phyloP scores from a whole-genome alignment of 2,888 invertebrate genomes.

The Drosophila bunnanda region DNA sequence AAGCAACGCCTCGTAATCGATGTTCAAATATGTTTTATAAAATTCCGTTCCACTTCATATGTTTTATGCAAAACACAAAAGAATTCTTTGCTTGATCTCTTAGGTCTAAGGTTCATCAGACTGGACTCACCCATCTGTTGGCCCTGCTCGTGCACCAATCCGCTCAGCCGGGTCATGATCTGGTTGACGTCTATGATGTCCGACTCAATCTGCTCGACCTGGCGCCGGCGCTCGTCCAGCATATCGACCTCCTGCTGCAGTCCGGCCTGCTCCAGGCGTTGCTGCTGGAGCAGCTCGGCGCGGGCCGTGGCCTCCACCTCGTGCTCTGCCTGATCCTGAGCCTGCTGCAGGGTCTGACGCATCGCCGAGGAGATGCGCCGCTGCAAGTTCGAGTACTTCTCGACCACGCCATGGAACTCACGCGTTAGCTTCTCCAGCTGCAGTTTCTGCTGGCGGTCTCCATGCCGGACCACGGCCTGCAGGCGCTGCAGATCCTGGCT shows the following conservation, averaged over 20 bases:
- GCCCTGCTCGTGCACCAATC: constrained; percentile 90
- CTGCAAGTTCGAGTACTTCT: constrained; percentile 91
- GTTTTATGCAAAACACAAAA: background rate
- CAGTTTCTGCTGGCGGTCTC: constrained; percentile 92
- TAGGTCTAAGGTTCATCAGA: background rate
- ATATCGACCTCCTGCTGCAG: constrained; percentile 92
- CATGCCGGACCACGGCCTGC: constrained; percentile 89
- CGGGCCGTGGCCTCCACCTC: constrained; percentile 71
- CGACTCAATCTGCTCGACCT: constrained; percentile 92
- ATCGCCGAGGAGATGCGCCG: constrained; percentile 89
- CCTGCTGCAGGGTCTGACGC: constrained; percentile 85
- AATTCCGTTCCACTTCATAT: background rate
- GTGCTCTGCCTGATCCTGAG: constrained; percentile 83
- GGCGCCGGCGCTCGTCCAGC: constrained; percentile 91
- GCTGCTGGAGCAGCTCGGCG: constrained; percentile 82
- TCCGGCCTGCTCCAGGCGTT: constrained; percentile 74
- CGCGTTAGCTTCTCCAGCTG: constrained; percentile 93
- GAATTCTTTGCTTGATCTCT: too few relatives aligned
- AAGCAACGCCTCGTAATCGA: background rate
- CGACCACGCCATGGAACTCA: constrained; percentile 92
- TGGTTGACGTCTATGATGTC: constrained; percentile 93
- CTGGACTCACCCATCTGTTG: constrained; percentile 89
- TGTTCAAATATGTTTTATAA: background rate
- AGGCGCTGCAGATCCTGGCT: constrained; percentile 90
- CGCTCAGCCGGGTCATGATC: constrained; percentile 91